Base-by-base conservation (phyloP, 92 coral and sea anemone species). In the Palythoa heliodiscus region DNA sequence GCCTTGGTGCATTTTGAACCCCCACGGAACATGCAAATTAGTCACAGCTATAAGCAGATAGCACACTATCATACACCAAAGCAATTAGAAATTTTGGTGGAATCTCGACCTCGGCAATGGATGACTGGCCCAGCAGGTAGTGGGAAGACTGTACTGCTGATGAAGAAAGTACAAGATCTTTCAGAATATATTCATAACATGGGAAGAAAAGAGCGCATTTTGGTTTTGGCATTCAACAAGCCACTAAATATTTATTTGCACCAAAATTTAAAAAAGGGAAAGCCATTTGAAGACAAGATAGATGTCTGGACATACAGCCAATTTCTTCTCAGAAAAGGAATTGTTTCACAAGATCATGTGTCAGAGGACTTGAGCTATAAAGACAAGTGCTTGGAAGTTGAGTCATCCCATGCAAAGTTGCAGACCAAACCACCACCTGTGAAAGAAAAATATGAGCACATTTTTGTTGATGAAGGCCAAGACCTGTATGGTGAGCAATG, bases 111-210 rank as follows among this genome's bases (percentile, higher is more conserved):
- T 0, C 16, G 81, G 58, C 86, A 53, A 60, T 91, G 93, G 91
- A 82, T 91, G 52, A 82, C 86, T 9, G 93, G 93, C 17, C 93
- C 93, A 4, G 93, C 91, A 0, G 93, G 93, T 0, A 91, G 91
- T 40, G 93, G 93, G 2, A 91, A 91, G 52, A 91, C 93, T 0
- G 87, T 77, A 69, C 39, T 91, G 5, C 68, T 91, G 9, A 22
- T 58, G 16, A 86, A 91, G 57, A 91, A 91, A 67, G 93, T 88
- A 8, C 47, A 37, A 53, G 75, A 70, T 7, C 77, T 91, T 19
- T 75, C 74, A 12, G 12, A 25, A 40, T 48, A 80, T 2, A 80
- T 84, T 2, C n/a, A 22, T 10, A 1, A 8, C 1, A 1, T 20
- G 1, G 24, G n/a, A 6, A 12, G n/a, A 69, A 15, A 58, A 16